Conservation (phyloP, 2,797 vertebrate genomes). For the Falco novaeseelandiae region DNA sequence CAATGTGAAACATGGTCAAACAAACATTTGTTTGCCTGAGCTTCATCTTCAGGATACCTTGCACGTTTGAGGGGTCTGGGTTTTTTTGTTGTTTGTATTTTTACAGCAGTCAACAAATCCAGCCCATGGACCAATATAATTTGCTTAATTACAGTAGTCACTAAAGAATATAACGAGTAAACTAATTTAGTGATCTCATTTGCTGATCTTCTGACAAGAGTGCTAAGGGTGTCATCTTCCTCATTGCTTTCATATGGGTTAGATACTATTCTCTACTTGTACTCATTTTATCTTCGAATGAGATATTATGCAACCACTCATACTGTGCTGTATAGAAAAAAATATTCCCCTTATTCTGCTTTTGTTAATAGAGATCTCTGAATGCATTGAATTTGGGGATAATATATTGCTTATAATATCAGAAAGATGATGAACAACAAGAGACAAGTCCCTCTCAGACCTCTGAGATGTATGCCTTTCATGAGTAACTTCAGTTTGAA, state of each 20-base stretch:
- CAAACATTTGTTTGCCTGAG: not conserved
- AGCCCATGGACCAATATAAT: not conserved
- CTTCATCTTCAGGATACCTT: not conserved
- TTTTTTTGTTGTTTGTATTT: not conserved
- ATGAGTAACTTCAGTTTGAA: not conserved
- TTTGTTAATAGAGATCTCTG: not conserved
- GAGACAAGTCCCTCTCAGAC: not conserved
- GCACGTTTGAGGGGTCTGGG: not conserved
- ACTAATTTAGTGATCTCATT: not conserved
- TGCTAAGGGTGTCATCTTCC: not conserved
- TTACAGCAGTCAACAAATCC: not conserved
- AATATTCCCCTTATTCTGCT: not conserved
- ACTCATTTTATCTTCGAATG: not conserved
- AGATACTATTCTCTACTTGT: not conserved
- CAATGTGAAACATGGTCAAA: not conserved
- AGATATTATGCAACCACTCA: not conserved
- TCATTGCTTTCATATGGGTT: not conserved
- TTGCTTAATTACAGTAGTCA: not conserved
- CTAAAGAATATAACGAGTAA: not conserved
- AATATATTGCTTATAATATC: not conserved
- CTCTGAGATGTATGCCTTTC: not conserved
- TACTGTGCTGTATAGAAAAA: not conserved
- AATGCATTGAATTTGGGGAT: not conserved
- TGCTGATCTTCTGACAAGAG: not conserved
- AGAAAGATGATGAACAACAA: not conserved